phyloP scores from a whole-genome alignment of 2,888 invertebrate species.

The Patella ulyssiponensis region DNA sequence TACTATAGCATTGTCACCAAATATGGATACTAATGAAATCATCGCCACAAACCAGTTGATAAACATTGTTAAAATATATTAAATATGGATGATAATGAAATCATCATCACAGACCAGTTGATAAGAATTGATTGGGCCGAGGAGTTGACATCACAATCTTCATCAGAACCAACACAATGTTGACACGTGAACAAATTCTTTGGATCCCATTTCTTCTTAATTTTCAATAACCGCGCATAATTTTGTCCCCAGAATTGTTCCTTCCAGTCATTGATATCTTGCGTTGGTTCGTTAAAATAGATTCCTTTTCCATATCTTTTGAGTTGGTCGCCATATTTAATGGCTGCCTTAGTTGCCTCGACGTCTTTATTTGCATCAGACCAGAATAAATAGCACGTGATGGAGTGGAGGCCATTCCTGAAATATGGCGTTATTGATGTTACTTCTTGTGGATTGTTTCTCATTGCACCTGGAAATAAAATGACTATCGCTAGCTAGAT shows the following conservation, averaged over 20 bases:
- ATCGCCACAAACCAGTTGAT: too few relatives aligned
- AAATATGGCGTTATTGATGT: background rate
- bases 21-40: too few relatives aligned
- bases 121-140: too few relatives aligned
- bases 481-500: too few relatives aligned
- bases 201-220: conserved; percentile 51
- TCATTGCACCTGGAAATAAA: background rate
- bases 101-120: too few relatives aligned
- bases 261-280: conserved; percentile 48
- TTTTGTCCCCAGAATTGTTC: conserved; percentile 51
- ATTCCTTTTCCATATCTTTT: conserved; percentile 41
- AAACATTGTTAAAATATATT: too few relatives aligned
- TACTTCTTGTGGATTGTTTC: background rate
- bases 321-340: conserved; percentile 25
- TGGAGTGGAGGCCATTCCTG: background rate
- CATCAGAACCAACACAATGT: conserved; percentile 54
- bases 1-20: too few relatives aligned
- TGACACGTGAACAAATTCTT: conserved; percentile 51
- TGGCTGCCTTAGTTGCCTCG: conserved; percentile 11
- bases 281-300: conserved; percentile 50
- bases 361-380: background rate
- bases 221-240: conserved; percentile 45
- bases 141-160: too few relatives aligned
- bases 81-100: too few relatives aligned
- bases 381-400: background rate